Evolutionary conservation across 2,113 vertebrate genomes (phyloP), one percentile per base, ranked within the genome.

Genomic region (Periophthalmodon schlosseri): DNA sequence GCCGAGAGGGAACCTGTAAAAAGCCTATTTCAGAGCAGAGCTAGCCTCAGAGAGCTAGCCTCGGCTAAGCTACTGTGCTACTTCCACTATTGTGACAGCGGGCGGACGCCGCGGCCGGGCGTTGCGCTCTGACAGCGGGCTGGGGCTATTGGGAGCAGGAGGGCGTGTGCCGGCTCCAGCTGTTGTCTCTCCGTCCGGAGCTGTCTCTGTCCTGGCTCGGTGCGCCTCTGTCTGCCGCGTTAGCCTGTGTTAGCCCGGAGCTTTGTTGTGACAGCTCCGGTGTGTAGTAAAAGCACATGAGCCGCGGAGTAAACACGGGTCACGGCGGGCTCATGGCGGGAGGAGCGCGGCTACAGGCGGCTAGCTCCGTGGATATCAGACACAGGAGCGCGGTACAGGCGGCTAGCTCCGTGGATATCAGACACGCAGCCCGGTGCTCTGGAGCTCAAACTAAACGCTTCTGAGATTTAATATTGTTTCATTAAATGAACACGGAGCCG

Each of bases 11-110:
- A 78, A 68, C 46, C 54, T 57, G 70, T 81, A 84, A 49, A 47
- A 57, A 12, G 52, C 64, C 20, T 75, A 75, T 87, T 87, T 87
- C 64, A 20, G 15, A 24, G 78, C 76, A 65, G 63, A 74, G 74
- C 60, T 88, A 84, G 83, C 81, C 73, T 0, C 64, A 58, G 73
- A 44, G 69, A 82, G 80, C 28, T 46, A 77, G 79, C 76, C 63
- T 81, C 63, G 50, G 79, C 75, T 84, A 77, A 75, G 76, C 61
- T 79, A 86, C 28, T 39, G 20, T 65, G 63, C 63, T 65, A 65
- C 34, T 4, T 39, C 34, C 20, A 39, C n/a, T 18, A 39, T 14
- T 9, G 34, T 39, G 18, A 44, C 20, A 44, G 63, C 63, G 63
- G 63, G 34, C 6, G 20, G 18, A 36, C 3, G 13, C 28, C 16